phyloP scores from a whole-genome alignment of 2,888 invertebrate species.

The Operophtera brumata region DNA sequence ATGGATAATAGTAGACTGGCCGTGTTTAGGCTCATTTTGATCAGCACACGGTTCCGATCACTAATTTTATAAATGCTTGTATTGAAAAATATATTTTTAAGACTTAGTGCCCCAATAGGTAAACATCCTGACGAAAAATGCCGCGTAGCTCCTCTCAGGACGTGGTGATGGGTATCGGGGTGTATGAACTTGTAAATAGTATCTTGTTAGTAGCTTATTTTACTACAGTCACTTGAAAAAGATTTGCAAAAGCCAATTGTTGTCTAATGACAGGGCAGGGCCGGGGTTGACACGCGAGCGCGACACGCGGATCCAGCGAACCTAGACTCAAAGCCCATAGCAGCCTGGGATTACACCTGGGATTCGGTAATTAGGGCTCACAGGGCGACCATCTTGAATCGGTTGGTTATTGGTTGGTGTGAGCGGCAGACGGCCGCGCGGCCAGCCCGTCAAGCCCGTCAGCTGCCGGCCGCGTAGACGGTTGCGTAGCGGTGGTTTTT shows the following conservation, averaged over 20 bases:
- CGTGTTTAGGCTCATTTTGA: too few relatives aligned
- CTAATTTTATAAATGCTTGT: too few relatives aligned
- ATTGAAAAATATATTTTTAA: too few relatives aligned
- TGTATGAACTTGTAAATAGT: slow-evolving; percentile 49
- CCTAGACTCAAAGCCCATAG: slow-evolving; percentile 3
- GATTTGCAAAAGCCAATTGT: slow-evolving; percentile 67
- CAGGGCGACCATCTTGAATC: slow-evolving; percentile 16
- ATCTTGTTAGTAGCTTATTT: slow-evolving; percentile 58
- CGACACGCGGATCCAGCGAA: slow-evolving; percentile 42
- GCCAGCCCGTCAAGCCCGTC: slow-evolving; percentile 20
- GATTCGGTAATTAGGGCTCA: slow-evolving; percentile 24
- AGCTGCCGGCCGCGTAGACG: slow-evolving; percentile 24
- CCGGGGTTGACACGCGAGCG: slow-evolving; percentile 63
- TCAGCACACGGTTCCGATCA: too few relatives aligned
- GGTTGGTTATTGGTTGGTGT: slow-evolving; percentile 35
- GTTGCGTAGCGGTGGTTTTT: slow-evolving; percentile 18
- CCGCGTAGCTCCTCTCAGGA: too few relatives aligned
- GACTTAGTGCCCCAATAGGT: background rate
- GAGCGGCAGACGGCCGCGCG: slow-evolving; percentile 42
- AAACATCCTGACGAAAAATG: too few relatives aligned
- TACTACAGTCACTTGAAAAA: slow-evolving; percentile 53
- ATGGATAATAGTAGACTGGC: too few relatives aligned
- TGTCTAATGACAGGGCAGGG: slow-evolving; percentile 71
- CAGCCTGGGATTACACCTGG: slow-evolving; percentile 28
- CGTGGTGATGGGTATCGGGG: slow-evolving; percentile 24